These are phyloP conservation scores for Nemopilema nomurai DNA, from an alignment of 30 jellyfish, hydroid and myxozoan species.

Conservation along the genomic window DNA sequence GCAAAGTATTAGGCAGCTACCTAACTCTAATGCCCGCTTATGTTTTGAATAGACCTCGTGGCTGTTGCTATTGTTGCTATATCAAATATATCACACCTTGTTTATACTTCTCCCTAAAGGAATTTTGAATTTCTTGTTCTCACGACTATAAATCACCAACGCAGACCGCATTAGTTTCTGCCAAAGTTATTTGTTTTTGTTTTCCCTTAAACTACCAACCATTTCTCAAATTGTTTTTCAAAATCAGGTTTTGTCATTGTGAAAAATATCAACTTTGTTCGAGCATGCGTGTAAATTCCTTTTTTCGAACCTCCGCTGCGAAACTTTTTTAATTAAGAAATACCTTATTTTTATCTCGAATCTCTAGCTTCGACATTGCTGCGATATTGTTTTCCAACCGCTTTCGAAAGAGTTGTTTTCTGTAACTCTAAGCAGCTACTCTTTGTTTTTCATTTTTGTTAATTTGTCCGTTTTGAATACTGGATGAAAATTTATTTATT, in stretches of 20 bases:
- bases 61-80: not conserved
- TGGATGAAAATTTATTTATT: no score
- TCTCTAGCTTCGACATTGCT: not conserved
- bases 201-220: not conserved
- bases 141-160: not conserved
- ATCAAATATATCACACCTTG: not conserved
- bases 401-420: no score
- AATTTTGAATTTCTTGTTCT: not conserved
- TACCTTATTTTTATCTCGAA: not conserved
- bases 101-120: not conserved
- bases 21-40: not conserved
- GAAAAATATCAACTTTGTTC: not conserved
- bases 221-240: not conserved
- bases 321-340: not conserved
- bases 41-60: not conserved
- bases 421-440: no score
- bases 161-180: not conserved
- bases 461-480: no score
- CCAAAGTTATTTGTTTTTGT: not conserved
- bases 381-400: not conserved
- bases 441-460: no score
- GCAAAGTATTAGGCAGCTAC: not conserved
- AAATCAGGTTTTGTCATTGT: not conserved
- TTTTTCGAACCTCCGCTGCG: not conserved
- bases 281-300: not conserved